Base-by-base conservation (phyloP, 64 coral and sea anemone species). In the Dendrophyllia cribrosa region DNA sequence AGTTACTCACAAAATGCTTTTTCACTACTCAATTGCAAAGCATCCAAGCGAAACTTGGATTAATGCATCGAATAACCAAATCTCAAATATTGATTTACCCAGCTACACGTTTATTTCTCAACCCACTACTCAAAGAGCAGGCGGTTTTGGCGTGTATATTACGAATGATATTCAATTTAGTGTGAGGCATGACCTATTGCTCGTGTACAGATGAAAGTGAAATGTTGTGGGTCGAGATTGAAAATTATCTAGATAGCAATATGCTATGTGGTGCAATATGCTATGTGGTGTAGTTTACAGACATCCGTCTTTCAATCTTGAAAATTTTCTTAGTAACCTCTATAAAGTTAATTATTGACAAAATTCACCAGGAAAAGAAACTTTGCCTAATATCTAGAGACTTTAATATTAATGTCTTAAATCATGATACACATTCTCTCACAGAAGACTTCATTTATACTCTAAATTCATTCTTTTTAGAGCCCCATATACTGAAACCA, bases 371-470 rank as follows among this genome's bases (percentile, higher is more conserved):
- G 59, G 88, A 91, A 73, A 55, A 58, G 43, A 92, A 92, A 86
- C 77, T 86, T 58, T 92, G 90, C 77, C 12, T 85, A 21, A 44
- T 92, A 70, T 52, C 52, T 44, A 78, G 89, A 24, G 79, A 91
- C 59, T 91, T 91, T 26, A 65, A 85, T 78, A 72, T 91, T 26
- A 73, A 91, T 75, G 79, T 91, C 20, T 86, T 92, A 56, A 75
- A 92, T 4, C 65, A 53, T 51, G 90, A 92, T 26, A 76, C 26
- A n/a, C 90, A 92, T 68, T 19, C 46, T 64, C 19, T 58, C 2
- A 92, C 90, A 56, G 89, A 92, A 75, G 69, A 92, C 49, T 84
- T 92, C 59, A 50, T 92, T 64, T 76, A 92, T 75, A 92, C 89
- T 65, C 70, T 92, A 51, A 51, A 44, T 20, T 82, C 89, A 14